Base-by-base conservation (phyloP, 1,140 invertebrate species). In the Drosophila orena region DNA sequence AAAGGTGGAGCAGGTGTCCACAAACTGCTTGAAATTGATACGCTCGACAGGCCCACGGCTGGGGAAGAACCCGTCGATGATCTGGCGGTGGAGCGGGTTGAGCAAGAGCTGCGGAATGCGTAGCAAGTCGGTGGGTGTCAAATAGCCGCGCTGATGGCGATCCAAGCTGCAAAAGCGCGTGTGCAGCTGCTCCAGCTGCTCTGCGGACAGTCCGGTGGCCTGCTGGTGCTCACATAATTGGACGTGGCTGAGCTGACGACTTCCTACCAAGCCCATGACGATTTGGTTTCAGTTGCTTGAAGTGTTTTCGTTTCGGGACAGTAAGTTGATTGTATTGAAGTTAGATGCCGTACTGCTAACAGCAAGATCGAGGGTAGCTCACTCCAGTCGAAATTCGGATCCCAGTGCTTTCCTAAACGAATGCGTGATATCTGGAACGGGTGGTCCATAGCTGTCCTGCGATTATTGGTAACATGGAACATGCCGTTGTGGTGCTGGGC, bases 71-170 rank as follows among this genome's bases (percentile, higher is more conserved):
- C 53, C 47, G 24, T 86, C 83, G 20, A 86, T 64, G 0, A 86
- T 50, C 50, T 81, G 74, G 6, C 69, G 74, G 46, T 86, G 62
- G 22, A 86, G 10, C 0, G 81, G 81, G 54, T 86, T 81, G 30
- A 60, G 43, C 0, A 37, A 17, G 58, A 86, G 40, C 17, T 86
- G 74, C 1, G 81, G 81, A 3, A 86, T 86, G 43, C 81, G 78
- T 22, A 86, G 54, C 42, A 86, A n/a, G 4, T 88, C 83, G 4
- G 83, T 71, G 1, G 81, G 78, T n/a, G 78, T 81, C 20, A 86
- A 40, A 35, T 81, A 86, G 4, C 83, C 83, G 0, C n/a, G 35
- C 10, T 71, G 60, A 0, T 53, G 12, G 4, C 81, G 83, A 61
- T 86, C 81, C 38, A 86, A 20, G 0, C 69, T 50, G n/a, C 17